A percentile compares a stretch with the other conserved stretches of the same genome.
Conservation (phyloP, 2,113 vertebrate genomes). For the Octodon degus region DNA sequence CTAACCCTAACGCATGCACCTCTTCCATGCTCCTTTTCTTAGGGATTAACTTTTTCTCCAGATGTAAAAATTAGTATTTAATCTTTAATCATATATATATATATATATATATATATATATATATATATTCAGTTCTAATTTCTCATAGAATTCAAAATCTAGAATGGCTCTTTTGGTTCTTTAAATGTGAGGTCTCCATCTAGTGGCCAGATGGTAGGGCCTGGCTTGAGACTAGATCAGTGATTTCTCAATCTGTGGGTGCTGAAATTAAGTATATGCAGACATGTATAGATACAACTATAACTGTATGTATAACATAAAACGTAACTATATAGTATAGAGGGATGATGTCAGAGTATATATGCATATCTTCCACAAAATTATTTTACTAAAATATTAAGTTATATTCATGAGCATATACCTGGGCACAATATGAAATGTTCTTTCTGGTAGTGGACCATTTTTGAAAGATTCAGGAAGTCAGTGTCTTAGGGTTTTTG, state of each 20-base stretch:
- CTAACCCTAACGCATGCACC: background rate
- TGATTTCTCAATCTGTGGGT: background rate
- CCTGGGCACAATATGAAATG: background rate
- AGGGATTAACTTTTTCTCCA: background rate
- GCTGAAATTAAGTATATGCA: background rate
- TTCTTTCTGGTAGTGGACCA: background rate
- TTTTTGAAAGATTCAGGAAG: background rate
- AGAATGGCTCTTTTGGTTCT: background rate
- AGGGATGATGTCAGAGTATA: background rate
- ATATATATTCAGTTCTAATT: slow-evolving; percentile 9
- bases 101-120: background rate
- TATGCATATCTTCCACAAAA: background rate
- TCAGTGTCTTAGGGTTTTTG: background rate
- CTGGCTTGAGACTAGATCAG: background rate
- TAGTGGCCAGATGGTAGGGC: slow-evolving; percentile 56
- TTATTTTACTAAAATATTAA: background rate
- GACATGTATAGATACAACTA: background rate
- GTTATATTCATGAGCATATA: rapidly evolving
- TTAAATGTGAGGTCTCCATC: slow-evolving; percentile 60
- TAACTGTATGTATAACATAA: background rate
- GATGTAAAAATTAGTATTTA: slow-evolving; percentile 20
- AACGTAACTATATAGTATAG: background rate
- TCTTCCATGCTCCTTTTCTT: background rate
- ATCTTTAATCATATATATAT: background rate
- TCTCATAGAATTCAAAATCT: background rate